These are phyloP conservation scores for Liopterus haemorrhoidalis DNA, from an alignment of 2,888 invertebrate genomes.

Conservation along the genomic window DNA sequence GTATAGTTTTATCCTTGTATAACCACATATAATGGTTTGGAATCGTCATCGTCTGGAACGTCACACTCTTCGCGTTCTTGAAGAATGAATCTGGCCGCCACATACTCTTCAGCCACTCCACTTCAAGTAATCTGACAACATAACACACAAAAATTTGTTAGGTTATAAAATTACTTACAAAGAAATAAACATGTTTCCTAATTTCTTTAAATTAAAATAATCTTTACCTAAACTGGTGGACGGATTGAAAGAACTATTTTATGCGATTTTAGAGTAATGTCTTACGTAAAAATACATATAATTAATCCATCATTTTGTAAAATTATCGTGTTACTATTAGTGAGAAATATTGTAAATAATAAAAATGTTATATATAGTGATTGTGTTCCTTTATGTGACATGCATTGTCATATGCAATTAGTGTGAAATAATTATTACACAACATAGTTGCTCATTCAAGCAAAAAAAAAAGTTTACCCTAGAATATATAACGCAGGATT, in stretches of 20 bases:
- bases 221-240: background rate
- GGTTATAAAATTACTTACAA: conserved; percentile 5
- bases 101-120: conserved; percentile 87
- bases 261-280: background rate
- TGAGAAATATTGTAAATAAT: too few species aligned
- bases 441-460: too few species aligned
- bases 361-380: too few species aligned
- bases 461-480: too few species aligned
- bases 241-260: background rate
- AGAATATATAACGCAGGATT: too few species aligned
- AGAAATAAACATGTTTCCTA: conserved; percentile 1
- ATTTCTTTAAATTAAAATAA: too few species aligned
- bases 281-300: background rate
- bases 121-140: conserved; percentile 74
- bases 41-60: conserved; percentile 91
- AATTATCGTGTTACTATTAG: too few species aligned
- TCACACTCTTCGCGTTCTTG: conserved; percentile 89
- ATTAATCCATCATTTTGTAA: background rate
- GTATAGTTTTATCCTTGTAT: conserved; percentile 77
- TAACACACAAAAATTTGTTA: conserved; percentile 30
- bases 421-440: too few species aligned
- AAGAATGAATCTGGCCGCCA: conserved; percentile 93
- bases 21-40: conserved; percentile 92
- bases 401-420: too few species aligned
- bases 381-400: too few species aligned